Evolutionary conservation across 2,113 vertebrate species (phyloP), one percentile per base, ranked within the genome.

Genomic region (Chionis minor): DNA sequence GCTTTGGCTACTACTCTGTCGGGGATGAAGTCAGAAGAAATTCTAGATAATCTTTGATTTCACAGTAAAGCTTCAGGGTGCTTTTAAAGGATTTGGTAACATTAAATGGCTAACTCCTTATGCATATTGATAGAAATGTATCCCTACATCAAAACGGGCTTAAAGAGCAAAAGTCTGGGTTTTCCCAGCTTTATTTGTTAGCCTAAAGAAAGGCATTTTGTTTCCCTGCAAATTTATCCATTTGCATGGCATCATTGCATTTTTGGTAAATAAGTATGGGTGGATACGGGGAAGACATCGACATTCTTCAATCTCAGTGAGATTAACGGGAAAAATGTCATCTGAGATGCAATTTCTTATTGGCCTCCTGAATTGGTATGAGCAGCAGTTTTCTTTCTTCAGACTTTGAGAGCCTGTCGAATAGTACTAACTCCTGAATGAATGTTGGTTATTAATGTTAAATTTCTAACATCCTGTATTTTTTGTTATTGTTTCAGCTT

Each of bases 401-500:
- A 54, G 28, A 83, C 3, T 13, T 23, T 54, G 22, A 45, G 32
- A 88, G 22, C 49, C 22, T 51, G 45, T 35, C 3, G 2, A 94
- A 42, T 51, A 75, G 9, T 26, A 66, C 59, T 70, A 61, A 12
- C 12, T 80, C 66, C 54, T 81, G 16, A 69, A 38, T 54, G 27
- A 52, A 26, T 26, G 32, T 62, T 85, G 26, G 12, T 77, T 62
- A 51, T 28, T 81, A 65, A 40, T 23, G 16, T 78, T 59, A 22
- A 11, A 44, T 86, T 77, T 74, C 6, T 92, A 70, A 90, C 33
- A 1, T n/a, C 4, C 18, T 27, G 0, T 80, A 5, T 81, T 90
- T 72, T 79, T 74, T 69, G 96, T 86, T 42, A 23, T 44, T 81
- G 38, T 88, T 95, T 86, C 85, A 99, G 99, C 98, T 99, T 91